Percentiles rank a stretch among this genome's conserved stretches.
Conservation (phyloP, 2,888 invertebrate genomes). For the Lysandra coridon region DNA sequence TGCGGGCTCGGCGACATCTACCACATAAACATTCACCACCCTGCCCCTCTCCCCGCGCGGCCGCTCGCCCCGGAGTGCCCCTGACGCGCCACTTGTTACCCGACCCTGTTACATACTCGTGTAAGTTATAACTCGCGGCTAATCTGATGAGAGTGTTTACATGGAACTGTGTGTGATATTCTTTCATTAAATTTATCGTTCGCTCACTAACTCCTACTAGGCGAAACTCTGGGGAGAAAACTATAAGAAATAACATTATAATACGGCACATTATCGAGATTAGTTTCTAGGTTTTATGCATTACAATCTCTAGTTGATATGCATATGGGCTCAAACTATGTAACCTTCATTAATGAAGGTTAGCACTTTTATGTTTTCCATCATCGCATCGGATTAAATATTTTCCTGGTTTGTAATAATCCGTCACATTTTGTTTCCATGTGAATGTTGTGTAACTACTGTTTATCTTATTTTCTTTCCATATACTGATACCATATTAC, state of each 20-base stretch:
- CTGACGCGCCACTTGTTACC: neutral
- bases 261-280: neutral
- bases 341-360: constrained; percentile 15
- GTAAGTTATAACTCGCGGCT: neutral
- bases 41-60: neutral
- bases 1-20: constrained; percentile 54
- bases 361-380: constrained; percentile 15
- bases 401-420: constrained; percentile 19
- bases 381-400: constrained; percentile 17
- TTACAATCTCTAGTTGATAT: neutral
- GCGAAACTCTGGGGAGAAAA: neutral
- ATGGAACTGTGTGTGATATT: neutral
- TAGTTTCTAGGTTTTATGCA: neutral
- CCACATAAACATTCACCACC: constrained; percentile 31
- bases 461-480: neutral
- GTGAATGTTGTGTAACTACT: constrained; percentile 1
- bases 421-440: constrained; percentile 19
- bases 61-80: neutral
- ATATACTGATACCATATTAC: neutral
- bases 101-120: neutral
- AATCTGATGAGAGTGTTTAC: neutral
- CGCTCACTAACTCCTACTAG: neutral
- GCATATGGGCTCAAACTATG: constrained; percentile 7
- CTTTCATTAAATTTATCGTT: neutral
- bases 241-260: too few species aligned